Base-by-base conservation (phyloP, 1,140 invertebrate genomes). In the Rhynchophorus ferrugineus region DNA sequence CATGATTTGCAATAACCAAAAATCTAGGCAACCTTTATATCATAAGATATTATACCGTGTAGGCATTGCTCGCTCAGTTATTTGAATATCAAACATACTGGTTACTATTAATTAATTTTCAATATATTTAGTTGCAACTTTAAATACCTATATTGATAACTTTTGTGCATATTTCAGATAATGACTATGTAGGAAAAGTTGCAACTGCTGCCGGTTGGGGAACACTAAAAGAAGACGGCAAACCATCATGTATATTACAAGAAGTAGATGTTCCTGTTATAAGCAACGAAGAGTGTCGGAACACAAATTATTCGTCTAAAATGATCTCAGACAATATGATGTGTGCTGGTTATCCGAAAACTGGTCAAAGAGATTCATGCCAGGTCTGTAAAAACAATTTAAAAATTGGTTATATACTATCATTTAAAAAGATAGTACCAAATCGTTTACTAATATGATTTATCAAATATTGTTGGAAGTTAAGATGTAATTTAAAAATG, bases 301-400 rank as follows among this genome's bases (percentile, higher is more conserved):
- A 83, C 36, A 89, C 86, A 0, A 87, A 85, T 63, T 90, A 90
- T 62, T 83, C 78, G 2, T 67, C 80, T 1, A 77, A 78, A 24
- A 86, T 87, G 81, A 91, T 91, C 45, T 85, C 85, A 0, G 82
- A 88, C 53, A 89, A 89, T 62, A 90, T 89, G 88, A 60, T 91
- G 64, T 92, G 89, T 63, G 89, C 88, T 17, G 89, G 88, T 7
- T 87, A 87, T 65, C 74, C 78, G 0, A 78, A 83, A 13, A 73
- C 74, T 3, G 89, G 89, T 8, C 74, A 79, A 37, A 89, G 83
- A 61, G 89, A 93, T 69, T 86, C 87, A 19, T 92, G 89, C 64
- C 89, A 92, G 75, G 85, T 29, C 11, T 6, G 24, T 29, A 29
- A 5, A 29, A 11, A 29, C 11, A 29, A 29, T n/a, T n/a, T 87